These are phyloP conservation scores for Suncus etruscus DNA, from an alignment of 2,113 vertebrate genomes.

Conservation along the genomic window DNA sequence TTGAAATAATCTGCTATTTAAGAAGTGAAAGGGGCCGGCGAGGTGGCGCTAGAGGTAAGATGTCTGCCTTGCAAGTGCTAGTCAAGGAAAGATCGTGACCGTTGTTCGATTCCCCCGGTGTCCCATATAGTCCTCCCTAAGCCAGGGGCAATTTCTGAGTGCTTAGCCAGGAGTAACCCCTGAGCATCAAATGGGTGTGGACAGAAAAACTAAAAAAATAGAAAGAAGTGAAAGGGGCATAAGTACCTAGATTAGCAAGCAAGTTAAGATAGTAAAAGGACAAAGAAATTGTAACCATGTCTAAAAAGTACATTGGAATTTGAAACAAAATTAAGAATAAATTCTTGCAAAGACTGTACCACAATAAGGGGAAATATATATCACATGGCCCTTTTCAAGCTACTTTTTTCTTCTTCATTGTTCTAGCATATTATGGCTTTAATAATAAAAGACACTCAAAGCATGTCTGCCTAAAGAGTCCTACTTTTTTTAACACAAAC, in stretches of 20 bases:
- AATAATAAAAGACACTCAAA: constrained; percentile 15
- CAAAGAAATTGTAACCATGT: constrained; percentile 55
- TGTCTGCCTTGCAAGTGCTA: too few species aligned
- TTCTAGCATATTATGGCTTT: constrained; percentile 15
- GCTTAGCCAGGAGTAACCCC: too few species aligned
- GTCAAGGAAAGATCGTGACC: too few species aligned
- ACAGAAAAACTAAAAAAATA: too few species aligned
- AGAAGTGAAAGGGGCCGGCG: constrained; percentile 9
- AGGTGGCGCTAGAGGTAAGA: too few species aligned
- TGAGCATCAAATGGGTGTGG: too few species aligned
- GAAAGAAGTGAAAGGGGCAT: background rate
- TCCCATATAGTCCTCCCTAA: too few species aligned
- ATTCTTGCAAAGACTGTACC: constrained; percentile 44
- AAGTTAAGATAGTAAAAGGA: constrained; percentile 60
- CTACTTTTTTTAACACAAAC: background rate
- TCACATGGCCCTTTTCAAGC: background rate
- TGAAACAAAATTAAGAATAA: constrained; percentile 55
- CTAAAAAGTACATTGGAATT: constrained; percentile 49
- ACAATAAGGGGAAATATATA: constrained; percentile 12
- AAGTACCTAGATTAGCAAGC: background rate
- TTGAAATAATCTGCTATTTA: constrained; percentile 43
- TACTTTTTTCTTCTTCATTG: constrained; percentile 38
- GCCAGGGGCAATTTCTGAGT: too few species aligned
- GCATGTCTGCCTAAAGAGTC: constrained; percentile 21
- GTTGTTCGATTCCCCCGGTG: too few species aligned